Evolutionary conservation across 1,140 invertebrate genomes (phyloP), one percentile per base, ranked within the genome.

Genomic region (Halictus rubicundus): DNA sequence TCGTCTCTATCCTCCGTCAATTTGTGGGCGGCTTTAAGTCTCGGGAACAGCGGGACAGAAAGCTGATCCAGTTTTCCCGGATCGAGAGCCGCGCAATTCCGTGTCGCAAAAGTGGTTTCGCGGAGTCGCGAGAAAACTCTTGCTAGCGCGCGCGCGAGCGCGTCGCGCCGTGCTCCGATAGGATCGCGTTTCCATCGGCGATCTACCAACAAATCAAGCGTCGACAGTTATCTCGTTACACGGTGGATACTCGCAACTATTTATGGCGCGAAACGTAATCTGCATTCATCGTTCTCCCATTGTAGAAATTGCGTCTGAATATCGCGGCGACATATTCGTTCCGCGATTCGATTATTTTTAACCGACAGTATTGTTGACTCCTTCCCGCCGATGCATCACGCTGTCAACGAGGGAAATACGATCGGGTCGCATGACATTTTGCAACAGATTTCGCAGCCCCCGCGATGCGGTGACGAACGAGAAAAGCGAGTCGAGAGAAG

Each of bases 61-160:
- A 52, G 49, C 49, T 78, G 81, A 82, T 78, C 69, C 52, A 84
- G 52, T 79, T 84, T 78, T 57, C 32, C 12, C 12, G 72, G n/a
- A 46, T 37, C 57, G 57, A 21, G 4, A 5, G 5, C 14, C 12
- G 16, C 8, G 16, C 7, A 37, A 54, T 74, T 54, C 27, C 27
- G 27, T 49, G 27, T 39, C 54, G 42, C 12, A 19, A 77, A 68
- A 52, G 32, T 37, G 25, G 57, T 73, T n/a, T 65, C 21, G 49
- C 39, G 52, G 63, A 68, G 82, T 61, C 71, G 39, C 25, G 49
- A 57, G 39, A 9, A n/a, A 46, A 4, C 37, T 27, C 77, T 32
- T 68, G 12, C 19, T n/a, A 59, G 27, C 42, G 42, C 12, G 12
- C 27, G n/a, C n/a, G n/a, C n/a, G n/a, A 59, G 27, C 42, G 42